Percentiles rank a stretch among this genome's conserved stretches.
These are phyloP conservation scores for Eupithecia subumbrata DNA, from an alignment of 2,888 invertebrate species.

Conservation along the genomic window DNA sequence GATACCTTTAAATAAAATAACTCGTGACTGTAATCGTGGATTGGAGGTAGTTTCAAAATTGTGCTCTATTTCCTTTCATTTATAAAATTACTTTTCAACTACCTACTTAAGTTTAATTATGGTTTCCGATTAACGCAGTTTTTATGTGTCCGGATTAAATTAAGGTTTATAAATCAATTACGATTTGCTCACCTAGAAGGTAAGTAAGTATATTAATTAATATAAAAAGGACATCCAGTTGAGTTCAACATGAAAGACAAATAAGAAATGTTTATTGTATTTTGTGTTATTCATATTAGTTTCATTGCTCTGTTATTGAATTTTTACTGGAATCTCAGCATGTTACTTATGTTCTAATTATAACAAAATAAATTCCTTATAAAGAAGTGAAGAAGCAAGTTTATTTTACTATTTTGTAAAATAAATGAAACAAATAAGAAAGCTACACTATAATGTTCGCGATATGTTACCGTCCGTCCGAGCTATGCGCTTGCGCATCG, in stretches of 20 bases:
- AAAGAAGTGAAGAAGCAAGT: no score
- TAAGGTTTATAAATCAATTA: not conserved
- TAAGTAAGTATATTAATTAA: no score
- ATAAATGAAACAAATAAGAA: not conserved
- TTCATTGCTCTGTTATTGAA: no score
- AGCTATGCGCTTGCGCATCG: constrained; percentile 22
- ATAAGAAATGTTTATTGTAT: no score
- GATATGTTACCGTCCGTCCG: not conserved
- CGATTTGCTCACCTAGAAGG: not conserved
- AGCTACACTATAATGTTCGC: not conserved
- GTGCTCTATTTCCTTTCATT: not conserved
- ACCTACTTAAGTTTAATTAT: not conserved
- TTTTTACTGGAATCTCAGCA: no score
- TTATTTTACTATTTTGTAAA: no score
- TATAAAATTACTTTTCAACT: no score
- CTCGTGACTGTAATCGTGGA: not conserved
- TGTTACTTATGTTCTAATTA: no score
- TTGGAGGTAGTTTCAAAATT: not conserved
- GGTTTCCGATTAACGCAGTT: not conserved
- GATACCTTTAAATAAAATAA: not conserved
- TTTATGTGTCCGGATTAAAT: not conserved
- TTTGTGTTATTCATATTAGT: no score
- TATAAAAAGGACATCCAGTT: no score
- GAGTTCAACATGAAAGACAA: not conserved
- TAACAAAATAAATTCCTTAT: not conserved